Evolutionary conservation across 2,797 vertebrate genomes (phyloP), one percentile per base, ranked within the genome.

Genomic region (Thalassophryne amazonica): DNA sequence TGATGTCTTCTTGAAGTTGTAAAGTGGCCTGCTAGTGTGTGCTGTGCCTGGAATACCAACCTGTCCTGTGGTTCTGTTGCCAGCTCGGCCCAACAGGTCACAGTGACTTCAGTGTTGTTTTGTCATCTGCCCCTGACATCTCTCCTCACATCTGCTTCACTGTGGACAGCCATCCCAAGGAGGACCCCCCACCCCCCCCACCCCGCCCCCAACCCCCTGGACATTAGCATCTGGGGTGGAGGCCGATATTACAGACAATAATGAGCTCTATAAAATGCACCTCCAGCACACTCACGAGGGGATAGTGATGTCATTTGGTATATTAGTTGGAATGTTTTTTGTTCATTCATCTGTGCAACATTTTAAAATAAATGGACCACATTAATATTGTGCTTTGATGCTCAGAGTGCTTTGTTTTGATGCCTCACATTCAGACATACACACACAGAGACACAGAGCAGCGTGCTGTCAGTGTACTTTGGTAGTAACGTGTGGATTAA

Each of bases 41-140:
- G 28, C 19, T 30, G 4, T 50, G 57, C 71, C 68, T 30, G 52
- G 80, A 37, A 18, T 46, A 73, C 76, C 64, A 69, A 83, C 84
- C 83, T 89, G 91, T 90, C 88, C 79, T 83, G 74, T 87, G 78
- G 89, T 88, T 79, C 77, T 89, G 89, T 89, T 87, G 86, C 86
- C 80, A 83, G 73, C 86, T 86, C 74, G 78, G 86, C 82, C 91
- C 92, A 94, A 95, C 94, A 95, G 93, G 94, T 95, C 93, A 86
- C 51, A 33, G 71, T 76, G 43, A 80, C 86, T 80, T 62, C 67
- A 78, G 85, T 87, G 90, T 83, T 82, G 76, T 62, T 59, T 69
- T 83, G 84, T 79, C 83, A 84, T 86, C 83, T 90, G 89, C 53
- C 75, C 34, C 33, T 60, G 42, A 70, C 88, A 88, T 85, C 87